Base-by-base conservation (phyloP, 2,797 vertebrate species). In the Leuciscus waleckii region DNA sequence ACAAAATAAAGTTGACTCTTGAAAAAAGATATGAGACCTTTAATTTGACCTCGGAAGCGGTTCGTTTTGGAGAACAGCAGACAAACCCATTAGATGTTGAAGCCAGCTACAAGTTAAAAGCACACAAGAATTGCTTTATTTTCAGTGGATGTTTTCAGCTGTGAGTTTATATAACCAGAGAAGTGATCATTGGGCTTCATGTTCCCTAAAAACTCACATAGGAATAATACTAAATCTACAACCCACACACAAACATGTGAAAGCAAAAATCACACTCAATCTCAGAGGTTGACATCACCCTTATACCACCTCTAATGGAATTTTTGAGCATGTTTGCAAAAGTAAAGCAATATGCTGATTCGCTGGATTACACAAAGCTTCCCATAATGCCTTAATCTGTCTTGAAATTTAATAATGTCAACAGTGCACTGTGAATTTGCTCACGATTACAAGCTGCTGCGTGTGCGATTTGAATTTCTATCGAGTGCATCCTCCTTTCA, bases 401-500 rank as follows among this genome's bases (percentile, higher is more conserved):
- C 63, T 69, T n/a, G 7, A 43, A 69, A 84, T 58, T 29, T 54
- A 69, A 77, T 83, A 84, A 76, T 23, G 73, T 77, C 82, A 84
- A 77, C 49, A 84, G 32, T 39, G 61, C n/a, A 2, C 19, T 51
- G 46, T 77, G 63, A 77, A 69, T 77, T 69, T 56, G 61, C 49
- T 77, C 82, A 32, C 43, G 63, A 84, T 77, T 69, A 77, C 82
- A 58, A 84, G 82, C 49, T 68, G 82, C 73, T 77, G 74, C 46
- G 77, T 43, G 74, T 56, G 73, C 46, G 17, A 43, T 76, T 77
- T 84, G 73, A 77, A 84, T 84, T 76, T 84, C 73, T 77, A 77
- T 77, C 63, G 35, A 69, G 82, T 54, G 82, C 61, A 84, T 84
- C 82, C 82, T 84, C 73, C 73, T 69, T 67, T 84, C 82, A 84